These are phyloP conservation scores for Pantala flavescens DNA, from an alignment of 1,140 invertebrate genomes.

Conservation along the genomic window DNA sequence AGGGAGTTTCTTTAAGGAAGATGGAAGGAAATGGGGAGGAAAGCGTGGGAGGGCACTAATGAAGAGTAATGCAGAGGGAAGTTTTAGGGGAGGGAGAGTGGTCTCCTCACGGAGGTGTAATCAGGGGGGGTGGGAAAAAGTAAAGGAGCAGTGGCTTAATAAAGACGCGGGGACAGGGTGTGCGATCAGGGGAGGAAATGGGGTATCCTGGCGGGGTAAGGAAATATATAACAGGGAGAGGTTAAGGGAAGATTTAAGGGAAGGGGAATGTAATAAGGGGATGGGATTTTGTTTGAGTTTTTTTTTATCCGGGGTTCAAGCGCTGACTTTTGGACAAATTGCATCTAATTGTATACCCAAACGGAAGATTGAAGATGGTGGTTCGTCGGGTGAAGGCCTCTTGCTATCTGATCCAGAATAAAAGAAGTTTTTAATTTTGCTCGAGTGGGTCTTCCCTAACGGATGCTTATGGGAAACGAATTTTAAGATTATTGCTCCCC, in stretches of 20 bases:
- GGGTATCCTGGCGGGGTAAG: not conserved
- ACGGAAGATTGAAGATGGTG: too few relatives aligned
- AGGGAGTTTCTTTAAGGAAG: too few relatives aligned
- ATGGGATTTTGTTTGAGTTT: not conserved
- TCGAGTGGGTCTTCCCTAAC: too few relatives aligned
- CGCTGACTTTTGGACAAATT: not conserved
- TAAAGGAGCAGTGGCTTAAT: not conserved
- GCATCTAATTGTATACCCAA: not conserved
- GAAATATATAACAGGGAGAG: not conserved
- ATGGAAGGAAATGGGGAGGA: not conserved
- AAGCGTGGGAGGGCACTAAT: not conserved
- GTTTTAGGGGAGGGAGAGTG: not conserved
- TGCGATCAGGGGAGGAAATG: not conserved
- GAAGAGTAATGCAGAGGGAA: constrained; percentile 1
- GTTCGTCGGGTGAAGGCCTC: too few relatives aligned
- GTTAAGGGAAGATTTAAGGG: not conserved
- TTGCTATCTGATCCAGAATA: too few relatives aligned
- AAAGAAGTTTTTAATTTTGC: too few relatives aligned
- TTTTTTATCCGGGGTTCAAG: not conserved
- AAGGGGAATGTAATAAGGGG: not conserved
- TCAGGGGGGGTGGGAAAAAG: not conserved
- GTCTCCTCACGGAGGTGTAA: not conserved
- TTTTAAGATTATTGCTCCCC: too few relatives aligned
- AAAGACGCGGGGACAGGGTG: not conserved
- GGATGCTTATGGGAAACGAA: too few relatives aligned